These are phyloP conservation scores for Streblospio benedicti DNA, from an alignment of 1,140 invertebrate genomes.

Conservation along the genomic window DNA sequence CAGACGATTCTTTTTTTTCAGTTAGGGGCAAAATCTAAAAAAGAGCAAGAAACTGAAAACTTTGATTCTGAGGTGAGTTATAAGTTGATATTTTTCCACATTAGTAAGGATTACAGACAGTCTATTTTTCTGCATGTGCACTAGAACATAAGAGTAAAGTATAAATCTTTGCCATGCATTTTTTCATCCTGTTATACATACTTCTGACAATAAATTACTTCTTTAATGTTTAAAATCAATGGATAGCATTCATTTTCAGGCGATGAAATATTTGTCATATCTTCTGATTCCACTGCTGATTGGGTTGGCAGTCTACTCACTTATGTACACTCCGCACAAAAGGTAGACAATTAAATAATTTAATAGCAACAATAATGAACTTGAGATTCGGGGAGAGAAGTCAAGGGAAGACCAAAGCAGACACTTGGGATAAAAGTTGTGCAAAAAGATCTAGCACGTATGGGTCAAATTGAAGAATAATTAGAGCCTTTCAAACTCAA, in stretches of 20 bases:
- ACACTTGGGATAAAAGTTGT: too few species aligned
- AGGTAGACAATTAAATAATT: constrained; percentile 27
- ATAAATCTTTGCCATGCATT: background rate
- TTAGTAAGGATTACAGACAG: too few species aligned
- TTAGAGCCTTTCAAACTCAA: background rate
- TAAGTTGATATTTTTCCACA: constrained; percentile 1
- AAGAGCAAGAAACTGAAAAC: constrained; percentile 69
- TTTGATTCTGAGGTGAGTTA: constrained; percentile 64
- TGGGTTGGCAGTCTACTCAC: constrained; percentile 79
- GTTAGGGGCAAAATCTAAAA: constrained; percentile 49
- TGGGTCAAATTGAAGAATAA: too few species aligned
- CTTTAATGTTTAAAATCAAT: background rate
- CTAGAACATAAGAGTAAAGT: too few species aligned
- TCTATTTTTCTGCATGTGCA: too few species aligned
- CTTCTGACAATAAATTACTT: background rate
- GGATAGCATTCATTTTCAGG: constrained; percentile 44
- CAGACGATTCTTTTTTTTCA: constrained; percentile 28
- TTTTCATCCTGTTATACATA: background rate
- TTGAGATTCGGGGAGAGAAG: too few species aligned
- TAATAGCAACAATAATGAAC: too few species aligned
- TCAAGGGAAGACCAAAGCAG: too few species aligned
- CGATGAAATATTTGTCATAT: constrained; percentile 78
- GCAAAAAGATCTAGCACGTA: background rate
- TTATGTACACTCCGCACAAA: constrained; percentile 80
- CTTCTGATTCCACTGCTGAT: constrained; percentile 83